A percentile compares a stretch with the other conserved stretches of the same genome.
phyloP scores from a whole-genome alignment of 1,140 invertebrate species.

The Ylistrum balloti region DNA sequence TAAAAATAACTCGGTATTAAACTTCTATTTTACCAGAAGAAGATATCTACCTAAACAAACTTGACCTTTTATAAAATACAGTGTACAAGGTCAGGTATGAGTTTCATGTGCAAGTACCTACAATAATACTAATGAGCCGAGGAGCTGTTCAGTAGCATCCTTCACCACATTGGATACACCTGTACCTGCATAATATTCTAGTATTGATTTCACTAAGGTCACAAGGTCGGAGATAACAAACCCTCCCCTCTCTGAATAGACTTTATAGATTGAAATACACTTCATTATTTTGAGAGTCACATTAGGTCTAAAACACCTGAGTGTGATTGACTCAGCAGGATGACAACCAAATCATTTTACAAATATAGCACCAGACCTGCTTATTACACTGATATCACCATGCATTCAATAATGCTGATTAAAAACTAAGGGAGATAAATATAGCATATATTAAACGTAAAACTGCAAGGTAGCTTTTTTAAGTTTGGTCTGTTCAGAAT shows the following conservation, averaged over 20 bases:
- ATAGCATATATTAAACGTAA: neutral
- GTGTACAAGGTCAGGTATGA: neutral
- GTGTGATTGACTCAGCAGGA: neutral
- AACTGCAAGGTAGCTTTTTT: neutral
- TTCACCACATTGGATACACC: conserved; percentile 11
- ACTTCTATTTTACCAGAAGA: neutral
- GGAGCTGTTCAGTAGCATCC: conserved; percentile 2
- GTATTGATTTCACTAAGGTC: neutral
- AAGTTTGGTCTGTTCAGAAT: neutral
- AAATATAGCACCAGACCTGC: neutral
- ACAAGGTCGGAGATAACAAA: neutral
- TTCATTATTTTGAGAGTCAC: neutral
- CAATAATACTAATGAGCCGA: neutral
- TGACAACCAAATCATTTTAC: neutral
- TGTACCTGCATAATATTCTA: neutral
- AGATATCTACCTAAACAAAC: neutral
- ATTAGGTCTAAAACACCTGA: neutral
- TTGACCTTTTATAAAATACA: neutral
- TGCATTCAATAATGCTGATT: neutral
- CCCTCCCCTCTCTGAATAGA: neutral
- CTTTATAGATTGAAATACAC: neutral
- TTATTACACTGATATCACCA: neutral
- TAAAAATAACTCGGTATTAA: neutral
- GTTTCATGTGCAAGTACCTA: neutral
- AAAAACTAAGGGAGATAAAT: neutral